Base-by-base conservation (phyloP, 1,140 invertebrate genomes). In the Drosophila punjabiensis region DNA sequence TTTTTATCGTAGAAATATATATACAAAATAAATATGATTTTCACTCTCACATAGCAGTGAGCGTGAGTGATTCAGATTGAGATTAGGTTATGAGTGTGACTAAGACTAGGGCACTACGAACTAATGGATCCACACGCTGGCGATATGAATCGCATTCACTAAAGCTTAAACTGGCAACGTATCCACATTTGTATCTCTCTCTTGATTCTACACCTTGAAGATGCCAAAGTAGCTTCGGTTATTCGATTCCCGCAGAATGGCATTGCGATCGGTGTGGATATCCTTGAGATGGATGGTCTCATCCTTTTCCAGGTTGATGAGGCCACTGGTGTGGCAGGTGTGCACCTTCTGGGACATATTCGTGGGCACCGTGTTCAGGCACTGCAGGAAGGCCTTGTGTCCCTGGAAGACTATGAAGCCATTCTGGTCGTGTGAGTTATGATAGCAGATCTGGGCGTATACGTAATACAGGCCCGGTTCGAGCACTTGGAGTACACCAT, bases 211-310 rank as follows among this genome's bases (percentile, higher is more conserved):
- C 35, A 92, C 52, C 93, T 96, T 96, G 41, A 97, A 94, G 8
- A 97, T 94, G 37, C 96, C 96, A 84, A 97, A 97, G 93, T 97
- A 97, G 79, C 96, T 97, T 89, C 97, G 97, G 56, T 92, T 90
- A 37, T 82, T 92, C 55, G 95, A 95, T 16, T 95, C 94, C 81
- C 96, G 94, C 89, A 97, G 95, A 16, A 97, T 93, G 0, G 95
- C 96, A 84, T 95, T 96, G 59, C 96, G 94, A 62, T 95, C 94
- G 7, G 94, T 94, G 41, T 95, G 95, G 6, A 96, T 94, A 77
- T 97, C 96, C 61, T 95, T 94, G 2, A 97, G 84, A 20, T 95
- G 94, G 5, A 97, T 92, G 32, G 93, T 94, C 87, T 97, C 96
- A 28, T 95, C 94, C 37, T 94, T 93, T 53, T 94, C 94, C 4